Percentiles rank a stretch among this genome's conserved stretches.
Evolutionary conservation across 2,797 vertebrate species (phyloP).

Genomic region (Ficedula albicollis): DNA sequence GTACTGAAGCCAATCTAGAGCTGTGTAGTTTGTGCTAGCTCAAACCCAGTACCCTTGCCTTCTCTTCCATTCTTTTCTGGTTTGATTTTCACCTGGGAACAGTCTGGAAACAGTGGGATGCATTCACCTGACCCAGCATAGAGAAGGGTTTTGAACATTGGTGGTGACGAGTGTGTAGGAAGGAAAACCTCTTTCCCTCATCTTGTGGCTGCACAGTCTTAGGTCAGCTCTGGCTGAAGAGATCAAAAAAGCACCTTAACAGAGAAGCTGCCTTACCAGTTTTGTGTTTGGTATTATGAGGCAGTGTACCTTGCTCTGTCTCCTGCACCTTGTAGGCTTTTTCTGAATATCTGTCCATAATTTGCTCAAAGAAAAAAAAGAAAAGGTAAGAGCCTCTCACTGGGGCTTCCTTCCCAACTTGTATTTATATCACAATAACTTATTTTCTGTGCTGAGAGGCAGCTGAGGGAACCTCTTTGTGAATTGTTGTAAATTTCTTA

Average conservation of each 20-base stretch:
- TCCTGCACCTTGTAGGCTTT: not conserved
- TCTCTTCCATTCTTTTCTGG: not conserved
- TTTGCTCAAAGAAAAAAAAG: not conserved
- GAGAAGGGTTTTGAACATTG: fast-evolving
- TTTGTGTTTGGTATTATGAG: not conserved
- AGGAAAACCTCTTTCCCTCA: not conserved
- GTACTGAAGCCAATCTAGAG: not conserved
- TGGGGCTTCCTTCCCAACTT: not conserved
- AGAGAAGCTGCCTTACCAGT: not conserved
- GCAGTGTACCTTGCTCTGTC: not conserved
- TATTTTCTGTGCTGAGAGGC: not conserved
- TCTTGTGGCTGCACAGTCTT: not conserved
- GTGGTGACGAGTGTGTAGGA: not conserved
- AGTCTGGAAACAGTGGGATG: not conserved
- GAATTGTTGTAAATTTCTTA: not conserved
- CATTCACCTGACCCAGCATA: not conserved
- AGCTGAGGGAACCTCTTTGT: not conserved
- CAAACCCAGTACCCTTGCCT: not conserved
- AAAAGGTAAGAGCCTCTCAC: not conserved
- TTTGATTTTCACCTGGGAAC: not conserved
- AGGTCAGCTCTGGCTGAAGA: not conserved
- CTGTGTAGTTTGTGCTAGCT: not conserved
- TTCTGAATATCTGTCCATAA: not conserved
- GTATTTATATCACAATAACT: not conserved
- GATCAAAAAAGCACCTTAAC: not conserved